phyloP scores from a whole-genome alignment of 2,797 vertebrate genomes.

The Psittacula derbiana region DNA sequence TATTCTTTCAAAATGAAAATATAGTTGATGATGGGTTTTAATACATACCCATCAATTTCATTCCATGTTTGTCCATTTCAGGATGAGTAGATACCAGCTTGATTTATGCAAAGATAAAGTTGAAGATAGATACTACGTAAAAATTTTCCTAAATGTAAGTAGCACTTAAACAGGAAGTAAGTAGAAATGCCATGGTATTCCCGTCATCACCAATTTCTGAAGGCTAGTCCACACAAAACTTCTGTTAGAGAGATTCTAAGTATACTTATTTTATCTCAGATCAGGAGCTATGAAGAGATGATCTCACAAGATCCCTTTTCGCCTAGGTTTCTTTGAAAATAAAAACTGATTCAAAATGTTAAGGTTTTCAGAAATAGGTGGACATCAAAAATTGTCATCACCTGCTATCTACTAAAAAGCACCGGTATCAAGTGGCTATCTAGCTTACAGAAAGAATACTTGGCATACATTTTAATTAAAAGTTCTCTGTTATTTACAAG shows the following conservation, averaged over 20 bases:
- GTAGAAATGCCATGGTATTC: not conserved
- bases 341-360: not conserved
- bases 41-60: not conserved
- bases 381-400: not conserved
- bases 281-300: not conserved
- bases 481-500: not conserved
- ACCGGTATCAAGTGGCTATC: rapidly evolving
- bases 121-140: not conserved
- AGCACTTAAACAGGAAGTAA: not conserved
- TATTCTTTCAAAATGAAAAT: not conserved
- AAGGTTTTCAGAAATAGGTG: not conserved
- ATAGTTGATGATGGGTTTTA: not conserved
- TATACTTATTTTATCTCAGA: not conserved
- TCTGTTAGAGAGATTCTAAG: not conserved
- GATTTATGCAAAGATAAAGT: not conserved
- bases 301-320: not conserved
- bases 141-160: not conserved
- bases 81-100: not conserved
- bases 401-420: not conserved
- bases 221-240: not conserved
- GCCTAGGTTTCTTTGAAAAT: not conserved
- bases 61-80: not conserved
- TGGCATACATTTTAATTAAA: not conserved
- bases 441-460: not conserved
- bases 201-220: not conserved